Conservation (phyloP, 2,888 invertebrate genomes). For the Netelia virgata region DNA sequence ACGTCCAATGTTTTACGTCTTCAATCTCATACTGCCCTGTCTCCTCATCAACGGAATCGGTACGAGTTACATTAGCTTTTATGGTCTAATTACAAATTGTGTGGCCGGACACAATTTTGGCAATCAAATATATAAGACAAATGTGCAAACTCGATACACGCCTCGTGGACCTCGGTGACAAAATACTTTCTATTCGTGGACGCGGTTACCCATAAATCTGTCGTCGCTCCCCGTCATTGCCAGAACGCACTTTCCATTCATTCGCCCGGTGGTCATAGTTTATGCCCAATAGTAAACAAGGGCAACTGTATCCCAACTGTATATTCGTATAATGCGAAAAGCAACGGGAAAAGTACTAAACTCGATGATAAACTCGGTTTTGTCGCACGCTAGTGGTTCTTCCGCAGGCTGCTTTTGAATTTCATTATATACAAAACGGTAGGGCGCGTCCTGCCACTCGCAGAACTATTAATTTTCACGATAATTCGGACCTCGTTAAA, state of each 20-base stretch:
- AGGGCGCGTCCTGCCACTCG: neutral
- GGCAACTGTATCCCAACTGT: neutral
- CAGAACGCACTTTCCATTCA: neutral
- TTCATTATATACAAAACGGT: constrained; percentile 50
- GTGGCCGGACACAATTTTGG: no score
- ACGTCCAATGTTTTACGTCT: constrained; percentile 94
- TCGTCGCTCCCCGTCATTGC: constrained; percentile 17
- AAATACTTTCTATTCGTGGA: constrained; percentile 15
- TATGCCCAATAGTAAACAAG: constrained; percentile 23
- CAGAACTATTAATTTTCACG: constrained; percentile 50
- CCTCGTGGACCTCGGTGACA: neutral
- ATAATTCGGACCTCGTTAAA: constrained; percentile 50
- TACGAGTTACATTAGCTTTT: constrained; percentile 82
- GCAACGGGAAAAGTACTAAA: constrained; percentile 7
- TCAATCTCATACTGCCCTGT: constrained; percentile 94
- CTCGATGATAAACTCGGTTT: constrained; percentile 58
- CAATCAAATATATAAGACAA: neutral
- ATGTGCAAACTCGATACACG: neutral
- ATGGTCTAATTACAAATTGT: no score
- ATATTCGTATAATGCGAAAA: neutral
- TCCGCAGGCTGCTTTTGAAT: constrained; percentile 54
- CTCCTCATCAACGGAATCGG: constrained; percentile 94
- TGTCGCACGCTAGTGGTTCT: constrained; percentile 25
- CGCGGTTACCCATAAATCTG: constrained; percentile 36
- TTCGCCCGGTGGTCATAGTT: constrained; percentile 4